A percentile compares a stretch with the other conserved stretches of the same genome.
Evolutionary conservation across 1,140 invertebrate genomes (phyloP).

Genomic region (Watersipora subatra): DNA sequence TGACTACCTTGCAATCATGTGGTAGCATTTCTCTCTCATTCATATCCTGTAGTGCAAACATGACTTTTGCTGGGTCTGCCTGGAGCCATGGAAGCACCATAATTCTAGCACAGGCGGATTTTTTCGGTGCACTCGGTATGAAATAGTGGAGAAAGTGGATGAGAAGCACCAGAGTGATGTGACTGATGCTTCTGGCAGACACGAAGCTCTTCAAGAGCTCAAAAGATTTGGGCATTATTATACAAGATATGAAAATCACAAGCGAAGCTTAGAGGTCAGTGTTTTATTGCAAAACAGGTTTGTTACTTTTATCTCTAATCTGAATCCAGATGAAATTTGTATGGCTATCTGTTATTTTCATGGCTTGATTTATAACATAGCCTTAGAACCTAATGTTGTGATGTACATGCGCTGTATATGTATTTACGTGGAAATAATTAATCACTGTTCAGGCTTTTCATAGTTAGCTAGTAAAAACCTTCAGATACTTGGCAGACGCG

Average conservation of each 20-base stretch:
- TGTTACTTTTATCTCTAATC: slow-evolving; percentile 7
- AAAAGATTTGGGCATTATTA: slow-evolving; percentile 56
- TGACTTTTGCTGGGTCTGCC: slow-evolving; percentile 64
- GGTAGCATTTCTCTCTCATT: too few relatives aligned
- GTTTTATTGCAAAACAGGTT: not conserved
- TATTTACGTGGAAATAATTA: too few relatives aligned
- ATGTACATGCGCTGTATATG: too few relatives aligned
- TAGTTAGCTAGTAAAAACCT: too few relatives aligned
- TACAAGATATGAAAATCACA: slow-evolving; percentile 53
- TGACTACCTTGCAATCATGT: too few relatives aligned
- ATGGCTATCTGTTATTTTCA: too few relatives aligned
- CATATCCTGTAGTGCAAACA: slow-evolving; percentile 51
- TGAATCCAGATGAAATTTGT: too few relatives aligned
- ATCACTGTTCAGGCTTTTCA: too few relatives aligned
- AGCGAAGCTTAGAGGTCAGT: slow-evolving; percentile 46
- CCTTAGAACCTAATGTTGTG: too few relatives aligned
- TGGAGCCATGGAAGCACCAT: slow-evolving; percentile 61
- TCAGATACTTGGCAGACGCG: too few relatives aligned
- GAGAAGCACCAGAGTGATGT: slow-evolving; percentile 49
- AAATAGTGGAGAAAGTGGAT: slow-evolving; percentile 53
- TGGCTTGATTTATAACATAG: too few relatives aligned
- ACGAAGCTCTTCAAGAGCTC: slow-evolving; percentile 49
- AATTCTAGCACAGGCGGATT: slow-evolving; percentile 59
- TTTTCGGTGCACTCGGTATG: slow-evolving; percentile 57
- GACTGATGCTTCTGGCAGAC: slow-evolving; percentile 48